Percentiles rank a stretch among this genome's conserved stretches.
These are phyloP conservation scores for Pollenia griseotomentosa DNA, from an alignment of 2,888 invertebrate species.

Conservation along the genomic window DNA sequence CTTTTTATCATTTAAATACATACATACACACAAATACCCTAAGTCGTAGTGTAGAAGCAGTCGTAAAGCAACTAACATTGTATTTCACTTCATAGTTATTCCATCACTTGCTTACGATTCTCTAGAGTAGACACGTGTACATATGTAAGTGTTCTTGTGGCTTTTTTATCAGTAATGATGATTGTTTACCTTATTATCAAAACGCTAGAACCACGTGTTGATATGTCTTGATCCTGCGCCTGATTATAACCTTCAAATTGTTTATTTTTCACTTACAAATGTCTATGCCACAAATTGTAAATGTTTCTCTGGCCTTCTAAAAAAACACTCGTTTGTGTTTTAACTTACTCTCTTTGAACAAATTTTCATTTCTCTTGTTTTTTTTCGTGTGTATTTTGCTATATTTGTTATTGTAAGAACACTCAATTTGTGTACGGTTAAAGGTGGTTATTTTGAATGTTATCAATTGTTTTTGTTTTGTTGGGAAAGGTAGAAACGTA, in stretches of 20 bases:
- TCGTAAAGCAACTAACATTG: slow-evolving; percentile 4
- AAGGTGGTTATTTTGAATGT: slow-evolving; percentile 10
- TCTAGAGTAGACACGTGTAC: not conserved
- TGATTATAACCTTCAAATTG: slow-evolving; percentile 75
- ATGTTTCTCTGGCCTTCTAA: not conserved
- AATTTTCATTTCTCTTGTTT: slow-evolving; percentile 12
- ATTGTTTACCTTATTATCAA: slow-evolving; percentile 55
- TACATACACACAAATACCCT: not conserved
- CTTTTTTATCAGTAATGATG: slow-evolving; percentile 59
- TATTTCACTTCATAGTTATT: not conserved
- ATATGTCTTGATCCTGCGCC: slow-evolving; percentile 83
- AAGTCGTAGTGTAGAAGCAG: not conserved
- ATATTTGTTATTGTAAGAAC: not conserved
- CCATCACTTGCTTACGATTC: not conserved
- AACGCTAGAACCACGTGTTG: slow-evolving; percentile 82
- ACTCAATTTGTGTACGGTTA: slow-evolving; percentile 38
- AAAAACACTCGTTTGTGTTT: not conserved
- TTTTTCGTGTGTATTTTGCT: not conserved
- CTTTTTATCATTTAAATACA: slow-evolving; percentile 45
- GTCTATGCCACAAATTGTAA: slow-evolving; percentile 3
- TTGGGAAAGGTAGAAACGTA: slow-evolving; percentile 22
- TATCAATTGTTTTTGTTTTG: slow-evolving; percentile 6
- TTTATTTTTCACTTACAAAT: not conserved
- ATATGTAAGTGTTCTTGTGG: not conserved
- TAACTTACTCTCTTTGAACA: not conserved